A percentile compares a stretch with the other conserved stretches of the same genome.
These are phyloP conservation scores for Latrodectus geometricus DNA, from an alignment of 1,140 invertebrate species.

Conservation along the genomic window DNA sequence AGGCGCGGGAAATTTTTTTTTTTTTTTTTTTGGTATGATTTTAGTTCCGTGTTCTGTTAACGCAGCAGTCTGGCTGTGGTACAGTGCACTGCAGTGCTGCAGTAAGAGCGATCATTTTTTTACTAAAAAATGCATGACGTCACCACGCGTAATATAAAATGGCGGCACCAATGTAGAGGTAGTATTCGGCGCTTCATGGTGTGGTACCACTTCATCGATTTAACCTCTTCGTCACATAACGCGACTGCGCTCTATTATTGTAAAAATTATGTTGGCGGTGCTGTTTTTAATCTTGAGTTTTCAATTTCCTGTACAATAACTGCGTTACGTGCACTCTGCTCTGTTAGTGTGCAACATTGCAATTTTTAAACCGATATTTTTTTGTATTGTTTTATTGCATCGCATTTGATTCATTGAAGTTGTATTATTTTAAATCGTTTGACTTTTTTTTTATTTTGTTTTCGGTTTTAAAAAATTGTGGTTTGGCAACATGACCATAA, in stretches of 20 bases:
- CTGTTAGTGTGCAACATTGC: too few species aligned
- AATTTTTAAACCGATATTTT: too few species aligned
- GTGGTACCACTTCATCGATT: conserved; percentile 56
- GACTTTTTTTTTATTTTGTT: too few species aligned
- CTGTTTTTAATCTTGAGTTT: too few species aligned
- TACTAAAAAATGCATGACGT: conserved; percentile 56
- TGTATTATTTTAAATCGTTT: too few species aligned
- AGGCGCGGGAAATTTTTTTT: too few species aligned
- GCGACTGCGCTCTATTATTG: conserved; percentile 38
- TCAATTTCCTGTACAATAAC: too few species aligned
- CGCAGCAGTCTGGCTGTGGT: conserved; percentile 46
- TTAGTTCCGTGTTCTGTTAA: conserved; percentile 49
- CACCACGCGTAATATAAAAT: conserved; percentile 58
- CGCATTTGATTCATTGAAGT: too few species aligned
- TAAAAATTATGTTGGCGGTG: conserved; percentile 7
- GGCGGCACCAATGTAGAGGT: conserved; percentile 54
- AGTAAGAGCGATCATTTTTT: conserved; percentile 8
- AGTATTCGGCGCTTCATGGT: conserved; percentile 39
- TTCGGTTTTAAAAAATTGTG: too few species aligned
- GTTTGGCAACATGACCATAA: too few species aligned
- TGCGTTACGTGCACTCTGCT: too few species aligned
- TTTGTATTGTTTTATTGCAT: too few species aligned
- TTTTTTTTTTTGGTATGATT: conserved; percentile 17
- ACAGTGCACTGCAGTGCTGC: conserved; percentile 52
- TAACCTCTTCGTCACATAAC: background rate